Base-by-base conservation (phyloP, 2,888 invertebrate species). In the Morpho achilles region DNA sequence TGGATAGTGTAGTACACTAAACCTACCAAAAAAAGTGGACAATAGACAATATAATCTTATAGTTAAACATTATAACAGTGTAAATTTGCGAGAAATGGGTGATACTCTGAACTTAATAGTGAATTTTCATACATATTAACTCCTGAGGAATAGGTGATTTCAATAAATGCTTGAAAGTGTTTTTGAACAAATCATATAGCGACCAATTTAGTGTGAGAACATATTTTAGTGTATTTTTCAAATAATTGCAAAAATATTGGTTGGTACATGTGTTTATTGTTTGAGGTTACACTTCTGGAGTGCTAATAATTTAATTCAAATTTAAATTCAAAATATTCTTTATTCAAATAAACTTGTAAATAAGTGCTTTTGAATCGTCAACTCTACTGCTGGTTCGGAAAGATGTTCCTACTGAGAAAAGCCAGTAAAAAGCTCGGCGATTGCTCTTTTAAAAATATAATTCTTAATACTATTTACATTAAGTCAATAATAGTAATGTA, bases 11-110 rank as follows among this genome's bases (percentile, higher is more conserved):
- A 69, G 67, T 61, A 67, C 16, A 16, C 71, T 64, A 62, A 67
- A 69, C 64, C 67, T 67, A 70, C 67, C 68, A 65, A 68, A 70
- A 32, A 66, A 67, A 55, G 32, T 42, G 62, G 65, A 63, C 62
- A 62, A 66, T 50, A 58, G 63, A 65, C 60, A 59, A 60, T 56
- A 56, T 50, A 50, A 46, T 50, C n/a, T 40, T 22, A 53, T 43
- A 32, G 32, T 8, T n/a, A 52, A 46, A 22, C 53, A 40, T 40
- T 4, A 7, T 10, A 39, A 39, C 7, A 44, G 8, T 22, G 49
- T 44, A 51, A 57, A 55, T 41, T 53, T 54, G 23, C 51, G 10
- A 50, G 51, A 52, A 60, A 56, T 53, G 60, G 41, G 57, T 58
- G 54, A 58, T 58, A 61, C 57, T 57, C 53, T 48, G 8, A 52